Evolutionary conservation across 2,888 invertebrate species (phyloP), one percentile per base, ranked within the genome.

Genomic region (Hypomecis punctinalis): DNA sequence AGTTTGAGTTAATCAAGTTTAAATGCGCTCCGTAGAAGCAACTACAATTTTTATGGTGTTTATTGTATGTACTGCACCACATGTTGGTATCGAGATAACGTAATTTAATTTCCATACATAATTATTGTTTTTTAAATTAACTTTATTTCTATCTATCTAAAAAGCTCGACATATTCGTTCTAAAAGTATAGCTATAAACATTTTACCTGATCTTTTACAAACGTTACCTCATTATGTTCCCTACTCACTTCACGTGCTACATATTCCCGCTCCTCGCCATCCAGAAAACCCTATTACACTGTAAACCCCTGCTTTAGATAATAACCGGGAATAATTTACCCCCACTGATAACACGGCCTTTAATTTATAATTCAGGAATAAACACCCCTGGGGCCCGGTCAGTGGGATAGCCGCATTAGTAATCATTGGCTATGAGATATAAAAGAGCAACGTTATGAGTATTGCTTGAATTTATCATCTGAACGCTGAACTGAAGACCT

Each of bases 241-340:
- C 11, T 54, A 54, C 37, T 49, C 39, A 55, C 40, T 37, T 46
- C 49, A 70, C 76, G 79, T 84, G 78, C 81, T 82, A 84, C 79
- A 83, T 84, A 78, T 74, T 58, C 61, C 65, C 7, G 36, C 11
- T 11, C 5, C 11, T 45, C n/a, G 74, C 72, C 74, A 72, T 74
- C 76, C 76, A 73, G 73, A 76, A 76, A 66, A 74, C 54, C 23
- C 49, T 52, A 36, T 63, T 59, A 49, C 51, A 58, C 33, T 54
- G 59, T 71, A 61, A 47, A 71, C 61, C 69, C 69, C 63, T 62
- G 61, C 64, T 51, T 61, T 63, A 66, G 70, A 75, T 76, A 71
- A 74, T 68, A 69, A 72, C 64, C 69, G 73, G 71, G 72, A 75
- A 77, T 75, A 76, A 79, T 76, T 76, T 73, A 73, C 71, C 67